Evolutionary conservation across 2,113 vertebrate genomes (phyloP), one percentile per base, ranked within the genome.

Genomic region (Marcusenius ussheri): DNA sequence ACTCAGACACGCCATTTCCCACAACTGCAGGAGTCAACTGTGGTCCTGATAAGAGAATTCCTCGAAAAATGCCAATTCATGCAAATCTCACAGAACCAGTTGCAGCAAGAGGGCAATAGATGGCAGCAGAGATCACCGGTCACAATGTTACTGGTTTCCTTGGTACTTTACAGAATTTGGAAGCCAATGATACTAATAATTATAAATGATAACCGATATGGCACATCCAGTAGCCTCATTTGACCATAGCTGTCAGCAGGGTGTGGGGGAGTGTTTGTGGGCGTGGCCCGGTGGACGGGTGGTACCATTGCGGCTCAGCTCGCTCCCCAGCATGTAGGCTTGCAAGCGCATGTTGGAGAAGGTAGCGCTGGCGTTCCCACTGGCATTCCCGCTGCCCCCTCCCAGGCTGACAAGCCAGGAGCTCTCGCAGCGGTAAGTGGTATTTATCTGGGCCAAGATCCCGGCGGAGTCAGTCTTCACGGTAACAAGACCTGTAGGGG

Each of bases 341-440:
- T 99, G 96, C 93, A 99, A 91, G 88, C 90, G 96, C 91, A 96
- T 90, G 0, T 96, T 66, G 10, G 87, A 95, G 88, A 99, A 95
- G 0, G 95, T 96, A 90, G 97, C 0, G 0, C 70, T 95, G 31
- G 94, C 95, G 0, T 19, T 91, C 10, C 51, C 0, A 0, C 70
- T 95, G 31, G 94, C 95, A 0, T 19, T 91, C 11, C 46, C 91
- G 0, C 17, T 90, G 35, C 2, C 42, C 21, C 45, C 83, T 47
- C 35, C 83, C 89, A 97, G 92, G 3, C 0, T 49, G 70, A 98
- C 2, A 0, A 58, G 24, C 47, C 58, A 90, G 53, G 93, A 90
- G 88, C 56, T 97, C 88, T 91, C 2, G 90, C 98, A 99, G 17
- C 91, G 94, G 93, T 99, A 99, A 27, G 93, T 96, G 49, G 95